phyloP scores from a whole-genome alignment of 1,140 invertebrate genomes.

The Archegozetes longisetosus region DNA sequence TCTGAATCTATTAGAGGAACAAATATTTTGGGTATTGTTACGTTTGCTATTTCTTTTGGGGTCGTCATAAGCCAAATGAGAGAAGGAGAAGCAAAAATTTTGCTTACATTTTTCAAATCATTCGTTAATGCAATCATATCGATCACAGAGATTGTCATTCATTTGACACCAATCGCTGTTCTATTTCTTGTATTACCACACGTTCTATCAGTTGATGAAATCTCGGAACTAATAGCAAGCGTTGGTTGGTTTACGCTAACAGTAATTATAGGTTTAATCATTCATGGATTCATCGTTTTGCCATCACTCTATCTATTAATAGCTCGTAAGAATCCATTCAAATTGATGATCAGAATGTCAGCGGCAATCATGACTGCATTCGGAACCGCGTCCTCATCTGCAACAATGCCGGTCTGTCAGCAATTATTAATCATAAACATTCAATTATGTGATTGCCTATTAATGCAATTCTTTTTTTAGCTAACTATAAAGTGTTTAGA shows the following conservation, averaged over 20 bases:
- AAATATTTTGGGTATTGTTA: slow-evolving; percentile 64
- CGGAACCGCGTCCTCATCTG: slow-evolving; percentile 56
- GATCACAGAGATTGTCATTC: slow-evolving; percentile 68
- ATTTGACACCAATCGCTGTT: slow-evolving; percentile 81
- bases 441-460: too few relatives aligned
- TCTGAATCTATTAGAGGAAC: too few relatives aligned
- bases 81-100: too few relatives aligned
- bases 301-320: slow-evolving; percentile 62
- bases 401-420: slow-evolving; percentile 15
- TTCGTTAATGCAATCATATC: slow-evolving; percentile 69
- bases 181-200: slow-evolving; percentile 76
- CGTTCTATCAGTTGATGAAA: slow-evolving; percentile 68
- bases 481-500: slow-evolving; percentile 82
- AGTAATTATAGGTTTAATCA: slow-evolving; percentile 65
- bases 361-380: slow-evolving; percentile 82
- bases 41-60: slow-evolving; percentile 56
- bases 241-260: slow-evolving; percentile 81
- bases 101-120: slow-evolving; percentile 56
- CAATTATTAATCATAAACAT: neutral
- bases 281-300: slow-evolving; percentile 76
- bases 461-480: too few relatives aligned
- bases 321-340: slow-evolving; percentile 59
- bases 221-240: slow-evolving; percentile 58
- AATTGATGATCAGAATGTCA: slow-evolving; percentile 62
- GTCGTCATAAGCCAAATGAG: slow-evolving; percentile 54